Percentiles rank a stretch among this genome's conserved stretches.
Evolutionary conservation across 2,888 invertebrate genomes (phyloP).

Genomic region (Oscheius sp.): DNA sequence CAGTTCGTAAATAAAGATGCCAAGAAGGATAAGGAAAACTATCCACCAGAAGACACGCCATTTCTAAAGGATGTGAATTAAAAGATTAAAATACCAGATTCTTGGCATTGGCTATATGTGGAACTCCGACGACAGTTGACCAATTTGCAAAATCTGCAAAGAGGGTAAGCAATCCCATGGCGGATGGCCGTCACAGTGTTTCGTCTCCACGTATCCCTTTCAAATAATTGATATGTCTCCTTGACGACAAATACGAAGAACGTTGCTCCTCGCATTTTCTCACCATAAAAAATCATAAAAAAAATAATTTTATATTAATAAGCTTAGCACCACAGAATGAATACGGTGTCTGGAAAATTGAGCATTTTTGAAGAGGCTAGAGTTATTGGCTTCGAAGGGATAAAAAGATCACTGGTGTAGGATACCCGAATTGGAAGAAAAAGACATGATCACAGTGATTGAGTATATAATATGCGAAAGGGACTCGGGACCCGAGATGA

Average conservation of each 20-base stretch:
- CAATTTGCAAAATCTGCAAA: slow-evolving; percentile 57
- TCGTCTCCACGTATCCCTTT: background rate
- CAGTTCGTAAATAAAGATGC: slow-evolving; percentile 45
- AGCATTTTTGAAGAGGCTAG: slow-evolving; percentile 8
- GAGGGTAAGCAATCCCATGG: slow-evolving; percentile 43
- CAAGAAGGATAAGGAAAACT: slow-evolving; percentile 41
- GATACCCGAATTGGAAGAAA: slow-evolving; percentile 1
- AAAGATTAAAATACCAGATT: slow-evolving; percentile 33
- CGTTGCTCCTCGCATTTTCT: no score
- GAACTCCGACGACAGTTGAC: slow-evolving; percentile 54
- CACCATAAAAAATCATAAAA: background rate
- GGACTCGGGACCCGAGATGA: slow-evolving; percentile 22
- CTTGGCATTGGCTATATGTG: slow-evolving; percentile 51
- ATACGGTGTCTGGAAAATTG: no score
- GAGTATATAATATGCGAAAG: slow-evolving; percentile 14
- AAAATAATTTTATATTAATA: no score
- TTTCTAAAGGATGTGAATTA: slow-evolving; percentile 29
- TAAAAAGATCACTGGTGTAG: slow-evolving; percentile 15
- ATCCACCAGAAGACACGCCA: slow-evolving; percentile 52
- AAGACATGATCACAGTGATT: slow-evolving; percentile 20
- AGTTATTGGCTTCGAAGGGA: background rate
- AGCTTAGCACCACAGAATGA: no score
- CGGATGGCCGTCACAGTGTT: background rate
- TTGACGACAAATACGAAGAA: background rate
- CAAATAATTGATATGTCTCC: background rate